phyloP scores from a whole-genome alignment of 2,888 invertebrate species.

The Drosophila monieri region DNA sequence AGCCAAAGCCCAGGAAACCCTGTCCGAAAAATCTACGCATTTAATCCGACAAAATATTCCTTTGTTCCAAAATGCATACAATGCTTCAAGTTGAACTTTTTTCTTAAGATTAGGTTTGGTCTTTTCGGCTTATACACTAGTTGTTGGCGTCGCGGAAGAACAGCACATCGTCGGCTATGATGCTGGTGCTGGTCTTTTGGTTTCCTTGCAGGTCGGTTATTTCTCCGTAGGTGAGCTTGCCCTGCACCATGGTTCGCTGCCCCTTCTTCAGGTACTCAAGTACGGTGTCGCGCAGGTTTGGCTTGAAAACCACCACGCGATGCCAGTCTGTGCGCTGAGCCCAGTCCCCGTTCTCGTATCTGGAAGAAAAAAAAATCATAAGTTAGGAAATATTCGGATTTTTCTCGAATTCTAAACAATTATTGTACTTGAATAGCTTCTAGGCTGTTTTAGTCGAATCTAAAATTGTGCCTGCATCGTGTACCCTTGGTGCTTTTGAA shows the following conservation, averaged over 20 bases:
- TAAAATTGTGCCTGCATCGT: not conserved
- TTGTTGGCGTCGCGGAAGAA: constrained; percentile 87
- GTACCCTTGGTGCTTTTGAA: constrained; percentile 14
- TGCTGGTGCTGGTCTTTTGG: constrained; percentile 89
- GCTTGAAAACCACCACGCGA: constrained; percentile 93
- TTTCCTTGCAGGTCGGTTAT: constrained; percentile 91
- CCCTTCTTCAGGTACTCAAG: constrained; percentile 93
- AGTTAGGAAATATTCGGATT: not conserved
- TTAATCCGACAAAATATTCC: constrained; percentile 8
- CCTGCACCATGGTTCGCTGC: constrained; percentile 92
- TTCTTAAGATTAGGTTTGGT: constrained; percentile 54
- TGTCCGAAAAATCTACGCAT: constrained; percentile 1
- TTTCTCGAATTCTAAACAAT: no score
- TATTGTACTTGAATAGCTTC: no score
- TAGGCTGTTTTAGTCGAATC: no score
- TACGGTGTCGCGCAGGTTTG: constrained; percentile 91
- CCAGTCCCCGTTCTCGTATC: constrained; percentile 90
- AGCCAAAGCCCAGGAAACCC: not conserved
- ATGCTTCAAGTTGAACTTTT: constrained; percentile 59
- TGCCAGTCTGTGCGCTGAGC: constrained; percentile 97
- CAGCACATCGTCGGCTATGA: constrained; percentile 94
- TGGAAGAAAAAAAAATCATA: constrained; percentile 22
- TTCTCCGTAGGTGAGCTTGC: constrained; percentile 93
- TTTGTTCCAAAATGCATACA: constrained; percentile 52
- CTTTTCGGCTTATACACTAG: constrained; percentile 34